Evolutionary conservation across 2,888 invertebrate genomes (phyloP).

Genomic region (Nectonema munidae): DNA sequence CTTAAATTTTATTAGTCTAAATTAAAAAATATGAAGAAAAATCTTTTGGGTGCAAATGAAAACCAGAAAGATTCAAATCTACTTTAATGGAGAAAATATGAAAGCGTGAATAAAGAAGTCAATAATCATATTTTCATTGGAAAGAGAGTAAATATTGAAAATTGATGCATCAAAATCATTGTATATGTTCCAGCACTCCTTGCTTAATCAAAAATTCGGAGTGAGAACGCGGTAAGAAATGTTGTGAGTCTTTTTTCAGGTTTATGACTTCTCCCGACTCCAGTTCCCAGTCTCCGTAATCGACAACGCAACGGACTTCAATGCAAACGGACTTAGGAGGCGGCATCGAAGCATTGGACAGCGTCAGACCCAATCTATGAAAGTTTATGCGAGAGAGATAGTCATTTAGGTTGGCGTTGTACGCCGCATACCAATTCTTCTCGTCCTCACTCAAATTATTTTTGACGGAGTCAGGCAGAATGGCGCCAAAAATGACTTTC

Average conservation of each 20-base stretch:
- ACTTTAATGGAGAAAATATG: too few species aligned
- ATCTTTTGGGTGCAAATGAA: too few species aligned
- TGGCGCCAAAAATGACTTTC: constrained; percentile 76
- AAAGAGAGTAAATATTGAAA: too few species aligned
- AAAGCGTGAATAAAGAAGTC: too few species aligned
- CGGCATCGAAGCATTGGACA: constrained; percentile 6
- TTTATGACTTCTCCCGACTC: constrained; percentile 62
- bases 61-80: too few species aligned
- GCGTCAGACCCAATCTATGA: constrained; percentile 16
- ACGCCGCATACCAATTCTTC: too few species aligned
- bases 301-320: constrained; percentile 53
- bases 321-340: constrained; percentile 53
- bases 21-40: too few species aligned
- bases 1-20: too few species aligned
- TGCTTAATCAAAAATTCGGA: constrained; percentile 20
- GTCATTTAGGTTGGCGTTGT: too few species aligned
- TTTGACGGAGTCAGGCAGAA: constrained; percentile 50
- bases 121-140: too few species aligned
- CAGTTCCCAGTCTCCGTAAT: constrained; percentile 69
- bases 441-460: constrained; percentile 20
- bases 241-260: constrained; percentile 45
- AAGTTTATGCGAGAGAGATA: too few species aligned
- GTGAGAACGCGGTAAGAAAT: constrained; percentile 19
- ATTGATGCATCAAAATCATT: too few species aligned
- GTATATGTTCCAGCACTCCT: constrained; percentile 18